Evolutionary conservation across 2,888 invertebrate species (phyloP), one percentile per base, ranked within the genome.

Genomic region (Aphidius colemani): DNA sequence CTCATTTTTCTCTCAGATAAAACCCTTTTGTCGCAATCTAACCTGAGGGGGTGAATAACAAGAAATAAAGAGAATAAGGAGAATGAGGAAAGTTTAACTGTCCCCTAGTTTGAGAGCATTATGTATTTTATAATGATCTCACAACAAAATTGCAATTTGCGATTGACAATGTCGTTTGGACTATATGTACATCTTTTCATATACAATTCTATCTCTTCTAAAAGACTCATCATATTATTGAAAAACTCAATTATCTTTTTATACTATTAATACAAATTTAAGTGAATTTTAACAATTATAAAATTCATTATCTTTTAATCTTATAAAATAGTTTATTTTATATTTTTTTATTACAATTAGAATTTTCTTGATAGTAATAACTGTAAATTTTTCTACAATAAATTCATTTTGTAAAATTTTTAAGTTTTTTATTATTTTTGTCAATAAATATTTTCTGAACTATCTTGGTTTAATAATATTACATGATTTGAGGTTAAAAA

Each of bases 121-220:
- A 79, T 79, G 78, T 76, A 78, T 79, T 80, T 80, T 78, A 78
- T 82, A 81, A 82, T 78, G 81, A 82, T 81, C 79, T 76, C 78
- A 75, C 76, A 75, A 78, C 77, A 76, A 80, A 80, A 81, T 79
- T 78, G 77, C 76, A 78, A 80, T 79, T 81, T 77, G 77, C 77
- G 75, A 71, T 71, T 71, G 73, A 74, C 74, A 72, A 74, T 74
- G 76, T 78, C 73, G 72, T 72, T 69, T 65, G 67, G 53, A 51
- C 59, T 62, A 49, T 62, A 49, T 48, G 45, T 18, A 43, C 30
- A 30, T 7, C 40, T 61, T 61, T 13, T 40, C 39, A 39, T 11
- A 44, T 50, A 11, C 53, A 13, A 45, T 58, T 53, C 53, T 43
- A 44, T 53, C 53, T 43, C 44, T n/a, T n/a, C 7, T 13, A 30